These are phyloP conservation scores for Montipora foliosa DNA, from an alignment of 64 coral and sea anemone genomes.

Conservation along the genomic window DNA sequence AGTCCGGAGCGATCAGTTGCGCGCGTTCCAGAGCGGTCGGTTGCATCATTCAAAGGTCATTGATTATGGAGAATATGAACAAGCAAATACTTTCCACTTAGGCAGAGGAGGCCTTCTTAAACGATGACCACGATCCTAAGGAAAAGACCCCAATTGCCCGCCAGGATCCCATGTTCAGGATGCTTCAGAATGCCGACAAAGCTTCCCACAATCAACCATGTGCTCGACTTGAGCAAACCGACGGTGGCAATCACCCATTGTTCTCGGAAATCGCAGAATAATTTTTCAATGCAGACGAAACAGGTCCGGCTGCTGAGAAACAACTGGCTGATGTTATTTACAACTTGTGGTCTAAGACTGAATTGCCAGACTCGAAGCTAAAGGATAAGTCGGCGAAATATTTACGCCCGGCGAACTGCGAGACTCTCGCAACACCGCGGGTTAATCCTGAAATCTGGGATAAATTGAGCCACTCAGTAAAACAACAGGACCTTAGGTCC, in stretches of 20 bases:
- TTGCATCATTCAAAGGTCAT: too few relatives aligned
- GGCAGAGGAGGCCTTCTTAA: too few relatives aligned
- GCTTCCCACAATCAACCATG: conserved; percentile 16
- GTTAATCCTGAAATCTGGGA: too few relatives aligned
- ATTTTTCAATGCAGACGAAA: conserved; percentile 9
- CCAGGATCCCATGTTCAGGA: conserved; percentile 3
- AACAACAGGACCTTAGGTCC: too few relatives aligned
- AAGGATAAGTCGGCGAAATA: conserved; percentile 52
- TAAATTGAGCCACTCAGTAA: too few relatives aligned
- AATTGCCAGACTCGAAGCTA: conserved; percentile 30
- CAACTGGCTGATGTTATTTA: conserved; percentile 17
- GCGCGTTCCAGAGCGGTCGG: too few relatives aligned
- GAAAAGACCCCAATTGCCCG: conserved; percentile 1
- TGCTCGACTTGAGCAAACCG: conserved; percentile 39
- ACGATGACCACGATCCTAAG: not conserved
- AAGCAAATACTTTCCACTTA: too few relatives aligned
- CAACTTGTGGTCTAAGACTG: conserved; percentile 21
- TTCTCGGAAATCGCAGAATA: conserved; percentile 38
- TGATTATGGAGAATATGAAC: too few relatives aligned
- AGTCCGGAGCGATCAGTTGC: too few relatives aligned
- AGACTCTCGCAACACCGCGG: conserved; percentile 1
- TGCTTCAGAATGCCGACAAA: conserved; percentile 22
- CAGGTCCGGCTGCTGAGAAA: conserved; percentile 22
- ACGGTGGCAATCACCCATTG: conserved; percentile 29
- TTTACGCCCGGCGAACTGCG: conserved; percentile 45